Percentiles rank a stretch among this genome's conserved stretches.
phyloP scores from a whole-genome alignment of 2,797 vertebrate genomes.

The Thalassophryne amazonica region DNA sequence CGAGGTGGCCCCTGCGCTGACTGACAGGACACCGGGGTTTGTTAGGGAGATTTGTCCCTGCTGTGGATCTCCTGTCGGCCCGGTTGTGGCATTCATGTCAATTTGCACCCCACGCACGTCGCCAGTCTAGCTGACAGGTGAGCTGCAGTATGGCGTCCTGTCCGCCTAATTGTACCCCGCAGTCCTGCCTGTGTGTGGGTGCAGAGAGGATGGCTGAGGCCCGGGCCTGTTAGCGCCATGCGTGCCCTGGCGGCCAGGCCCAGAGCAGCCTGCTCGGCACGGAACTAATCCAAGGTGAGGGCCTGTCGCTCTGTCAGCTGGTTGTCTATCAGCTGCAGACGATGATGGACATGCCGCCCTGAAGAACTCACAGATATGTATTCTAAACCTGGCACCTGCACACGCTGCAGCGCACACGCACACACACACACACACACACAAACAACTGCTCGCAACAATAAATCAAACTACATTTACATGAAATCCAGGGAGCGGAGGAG shows the following conservation, averaged over 20 bases:
- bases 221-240: slow-evolving; percentile 57
- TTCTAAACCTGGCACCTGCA: slow-evolving; percentile 2
- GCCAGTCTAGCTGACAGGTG: slow-evolving; percentile 76
- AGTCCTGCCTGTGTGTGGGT: slow-evolving; percentile 71
- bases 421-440: slow-evolving; percentile 5
- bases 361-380: slow-evolving; percentile 18
- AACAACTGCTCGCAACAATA: slow-evolving; percentile 40
- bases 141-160: slow-evolving; percentile 65
- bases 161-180: slow-evolving; percentile 82
- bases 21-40: slow-evolving; percentile 77
- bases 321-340: slow-evolving; percentile 43
- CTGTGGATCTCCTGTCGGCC: slow-evolving; percentile 74
- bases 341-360: slow-evolving; percentile 49
- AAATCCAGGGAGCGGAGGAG: slow-evolving; percentile 31
- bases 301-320: slow-evolving; percentile 68
- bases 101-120: slow-evolving; percentile 70
- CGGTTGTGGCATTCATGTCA: slow-evolving; percentile 71
- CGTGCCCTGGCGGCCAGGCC: slow-evolving; percentile 67
- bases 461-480: slow-evolving; percentile 63
- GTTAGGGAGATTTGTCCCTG: slow-evolving; percentile 80
- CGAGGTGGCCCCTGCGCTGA: slow-evolving; percentile 56
- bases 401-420: background rate
- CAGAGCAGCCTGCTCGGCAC: slow-evolving; percentile 58
- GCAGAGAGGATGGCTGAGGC: slow-evolving; percentile 57
- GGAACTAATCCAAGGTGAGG: slow-evolving; percentile 71